A percentile compares a stretch with the other conserved stretches of the same genome.
Evolutionary conservation across 2,113 vertebrate species (phyloP).

Genomic region (Odocoileus hemionus): DNA sequence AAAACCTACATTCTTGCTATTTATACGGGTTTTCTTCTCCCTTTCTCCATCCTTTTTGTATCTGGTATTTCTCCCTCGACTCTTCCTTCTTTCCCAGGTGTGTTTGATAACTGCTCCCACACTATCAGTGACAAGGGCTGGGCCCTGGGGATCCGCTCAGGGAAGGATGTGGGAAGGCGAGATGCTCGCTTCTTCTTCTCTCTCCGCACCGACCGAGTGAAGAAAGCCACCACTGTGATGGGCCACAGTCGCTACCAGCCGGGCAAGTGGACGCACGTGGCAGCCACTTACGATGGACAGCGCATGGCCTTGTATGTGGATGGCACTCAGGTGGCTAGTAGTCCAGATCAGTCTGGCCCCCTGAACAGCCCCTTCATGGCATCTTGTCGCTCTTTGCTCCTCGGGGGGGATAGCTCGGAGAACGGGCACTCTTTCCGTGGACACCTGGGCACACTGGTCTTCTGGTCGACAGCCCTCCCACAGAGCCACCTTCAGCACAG

Average conservation of each 20-base stretch:
- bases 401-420: slow-evolving; percentile 89
- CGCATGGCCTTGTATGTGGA: slow-evolving; percentile 91
- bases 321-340: slow-evolving; percentile 88
- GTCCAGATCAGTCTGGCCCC: slow-evolving; percentile 84
- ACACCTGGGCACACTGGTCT: slow-evolving; percentile 82
- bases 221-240: slow-evolving; percentile 82
- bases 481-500: slow-evolving; percentile 82
- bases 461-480: slow-evolving; percentile 84
- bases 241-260: slow-evolving; percentile 85
- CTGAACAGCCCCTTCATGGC: slow-evolving; percentile 93
- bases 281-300: slow-evolving; percentile 87
- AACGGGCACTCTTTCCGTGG: slow-evolving; percentile 86
- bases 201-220: slow-evolving; percentile 91
- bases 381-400: slow-evolving; percentile 88
- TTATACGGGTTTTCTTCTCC: slow-evolving; percentile 52
- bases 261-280: slow-evolving; percentile 89
- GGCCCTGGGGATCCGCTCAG: slow-evolving; percentile 90
- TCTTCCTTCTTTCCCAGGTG: slow-evolving; percentile 81
- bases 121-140: slow-evolving; percentile 91
- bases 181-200: slow-evolving; percentile 94
- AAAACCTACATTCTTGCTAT: background rate
- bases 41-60: slow-evolving; percentile 40
- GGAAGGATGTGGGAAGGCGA: slow-evolving; percentile 81
- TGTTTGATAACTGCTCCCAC: slow-evolving; percentile 97
- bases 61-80: slow-evolving; percentile 23